Base-by-base conservation (phyloP, 1,140 invertebrate species). In the Rhopalosiphum maidis region DNA sequence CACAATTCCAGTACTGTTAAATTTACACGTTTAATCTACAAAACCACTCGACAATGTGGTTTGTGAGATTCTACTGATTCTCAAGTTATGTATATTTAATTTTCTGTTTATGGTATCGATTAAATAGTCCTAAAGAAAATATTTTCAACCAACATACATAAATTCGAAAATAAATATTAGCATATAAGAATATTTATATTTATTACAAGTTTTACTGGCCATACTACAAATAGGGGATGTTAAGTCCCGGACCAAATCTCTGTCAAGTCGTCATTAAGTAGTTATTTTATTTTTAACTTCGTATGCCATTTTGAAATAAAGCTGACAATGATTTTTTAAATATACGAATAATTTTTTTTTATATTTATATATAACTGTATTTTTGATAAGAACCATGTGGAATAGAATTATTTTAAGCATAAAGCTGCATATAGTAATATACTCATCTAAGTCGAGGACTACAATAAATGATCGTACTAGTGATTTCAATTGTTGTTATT, bases 1-100 rank as follows among this genome's bases (percentile, higher is more conserved):
- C 8, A 89, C 51, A 89, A 77, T 89, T 89, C 23, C 23, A 55
- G 51, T 25, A 89, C 22, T 55, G 51, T 89, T 89, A 89, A 89
- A 89, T 89, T 54, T 89, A 89, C 51, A 25, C 51, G 88, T 55
- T 55, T 89, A 30, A 35, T 89, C 88, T 37, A 55, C 21, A 55
- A 55, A 89, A 55, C 88, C 23, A 89, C 51, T 89, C 37, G 37
- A 41, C 11, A 89, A 88, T 88, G 48, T 30, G 43, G 85, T 86
- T 86, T 43, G 23, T 25, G 30, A 18, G 83, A 43, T 43, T 85
- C 23, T 41, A 41, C 30, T 46, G 9, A 46, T 30, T 86, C 43
- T 25, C 23, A 15, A 37, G 0, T 43, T 11, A 25, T 23, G 83
- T 25, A 77, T 77, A 23, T 41, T 83, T 23, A 46, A 43, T 86